Base-by-base conservation (phyloP, 2,797 vertebrate genomes). In the Halcyon badia region DNA sequence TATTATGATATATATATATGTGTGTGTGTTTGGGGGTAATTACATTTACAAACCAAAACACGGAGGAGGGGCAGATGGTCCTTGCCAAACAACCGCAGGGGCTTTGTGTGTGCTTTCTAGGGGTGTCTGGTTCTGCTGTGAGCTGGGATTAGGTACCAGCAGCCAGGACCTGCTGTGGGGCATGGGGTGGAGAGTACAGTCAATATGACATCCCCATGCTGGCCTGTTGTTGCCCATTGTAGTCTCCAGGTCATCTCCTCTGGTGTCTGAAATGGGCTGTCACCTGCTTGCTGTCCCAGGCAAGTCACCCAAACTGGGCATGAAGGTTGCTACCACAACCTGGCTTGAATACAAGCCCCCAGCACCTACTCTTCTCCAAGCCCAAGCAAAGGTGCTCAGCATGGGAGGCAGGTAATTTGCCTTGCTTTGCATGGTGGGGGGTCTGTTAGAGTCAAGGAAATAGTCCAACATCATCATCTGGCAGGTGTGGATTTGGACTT, bases 171-270 rank as follows among this genome's bases (percentile, higher is more conserved):
- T 61, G 13, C 30, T 2, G 0, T 42, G 48, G 52, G 37, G 7
- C n/a, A 19, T 2, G 2, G 44, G 4, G 2, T 64, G 17, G 17
- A 12, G 35, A 14, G 8, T 52, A 46, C 7, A 48, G n/a, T 21
- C 30, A 62, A 28, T 16, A n/a, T 14, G 13, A 33, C 24, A 22
- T 39, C 58, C 42, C 33, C 0, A 0, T 25, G 14, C 8, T 1
- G 6, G 22, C 21, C 26, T 1, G 0, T 42, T 14, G 2, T 26
- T 3, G 1, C 54, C 35, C 4, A 1, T 10, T 56, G n/a, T 33
- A 35, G 16, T 62, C 4, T 19, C 20, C n/a, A 7, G 13, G 13
- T 54, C 33, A 41, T 51, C 30, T 71, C 25, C 46, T 64, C 33
- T n/a, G 26, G 39, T 2, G 1, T 46, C 37, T 52, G 25, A 69